Percentiles rank a stretch among this genome's conserved stretches.
These are phyloP conservation scores for Drosophila histrio DNA, from an alignment of 2,888 invertebrate genomes.

Conservation along the genomic window DNA sequence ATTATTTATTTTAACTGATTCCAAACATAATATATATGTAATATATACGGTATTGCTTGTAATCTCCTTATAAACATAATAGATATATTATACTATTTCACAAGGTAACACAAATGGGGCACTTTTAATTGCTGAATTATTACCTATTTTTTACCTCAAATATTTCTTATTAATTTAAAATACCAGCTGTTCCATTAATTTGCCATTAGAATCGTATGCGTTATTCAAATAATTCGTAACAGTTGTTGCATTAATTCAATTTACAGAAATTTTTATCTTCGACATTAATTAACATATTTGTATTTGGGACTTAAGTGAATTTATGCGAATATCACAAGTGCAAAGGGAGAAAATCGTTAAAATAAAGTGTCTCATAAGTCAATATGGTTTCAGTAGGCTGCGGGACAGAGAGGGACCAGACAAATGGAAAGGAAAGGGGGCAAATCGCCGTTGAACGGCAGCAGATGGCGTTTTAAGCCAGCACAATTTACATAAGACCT, in stretches of 20 bases:
- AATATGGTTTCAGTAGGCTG: constrained; percentile 30
- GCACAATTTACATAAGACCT: constrained; percentile 52
- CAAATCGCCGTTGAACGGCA: constrained; percentile 28
- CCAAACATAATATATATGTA: too few species aligned
- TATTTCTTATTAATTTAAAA: background rate
- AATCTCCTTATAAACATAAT: too few species aligned
- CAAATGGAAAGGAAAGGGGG: background rate
- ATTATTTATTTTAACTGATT: background rate
- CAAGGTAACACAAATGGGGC: too few species aligned
- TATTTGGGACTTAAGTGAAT: constrained; percentile 11
- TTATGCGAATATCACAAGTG: constrained; percentile 37
- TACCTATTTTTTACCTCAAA: background rate
- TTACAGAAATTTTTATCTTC: constrained; percentile 7
- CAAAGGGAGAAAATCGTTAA: constrained; percentile 12
- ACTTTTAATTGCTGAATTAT: background rate
- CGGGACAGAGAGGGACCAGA: background rate
- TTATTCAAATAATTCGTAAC: background rate
- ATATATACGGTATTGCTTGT: too few species aligned
- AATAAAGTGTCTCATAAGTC: constrained; percentile 56
- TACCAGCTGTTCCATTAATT: background rate
- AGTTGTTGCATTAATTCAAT: constrained; percentile 20
- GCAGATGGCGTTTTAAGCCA: constrained; percentile 50
- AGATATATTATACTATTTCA: too few species aligned
- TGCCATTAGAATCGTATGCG: background rate
- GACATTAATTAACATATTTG: constrained; percentile 53